Evolutionary conservation across 1,140 invertebrate genomes (phyloP).

Genomic region (Zaprionus tsacasi): DNA sequence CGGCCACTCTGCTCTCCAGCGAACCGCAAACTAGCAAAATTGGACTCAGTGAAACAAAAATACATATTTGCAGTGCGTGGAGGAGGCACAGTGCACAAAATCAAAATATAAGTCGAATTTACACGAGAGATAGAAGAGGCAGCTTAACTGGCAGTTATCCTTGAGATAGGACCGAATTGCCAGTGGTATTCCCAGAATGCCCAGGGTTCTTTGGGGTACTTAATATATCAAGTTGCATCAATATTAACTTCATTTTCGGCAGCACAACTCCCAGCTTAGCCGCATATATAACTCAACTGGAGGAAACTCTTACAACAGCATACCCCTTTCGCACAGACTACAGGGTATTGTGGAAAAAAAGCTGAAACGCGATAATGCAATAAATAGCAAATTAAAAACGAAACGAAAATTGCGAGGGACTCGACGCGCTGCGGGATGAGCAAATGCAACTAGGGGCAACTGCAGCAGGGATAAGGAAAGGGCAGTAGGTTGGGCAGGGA

Average conservation of each 20-base stretch:
- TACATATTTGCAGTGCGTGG: slow-evolving; percentile 71
- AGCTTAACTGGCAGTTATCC: not conserved
- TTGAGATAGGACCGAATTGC: not conserved
- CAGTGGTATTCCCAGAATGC: not conserved
- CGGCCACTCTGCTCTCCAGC: not conserved
- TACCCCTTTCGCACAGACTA: not conserved
- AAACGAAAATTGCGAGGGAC: slow-evolving; percentile 45
- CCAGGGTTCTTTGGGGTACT: not conserved
- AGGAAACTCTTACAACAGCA: not conserved
- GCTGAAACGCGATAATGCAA: slow-evolving; percentile 67
- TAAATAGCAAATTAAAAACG: slow-evolving; percentile 76
- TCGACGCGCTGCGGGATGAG: not conserved
- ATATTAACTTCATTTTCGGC: not conserved
- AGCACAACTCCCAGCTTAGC: not conserved
- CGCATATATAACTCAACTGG: not conserved
- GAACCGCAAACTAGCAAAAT: slow-evolving; percentile 63
- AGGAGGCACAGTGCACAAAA: not conserved
- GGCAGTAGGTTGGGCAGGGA: too few species aligned
- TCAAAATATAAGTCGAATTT: not conserved
- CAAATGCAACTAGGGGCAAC: not conserved
- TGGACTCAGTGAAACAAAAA: slow-evolving; percentile 69
- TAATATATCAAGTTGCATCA: not conserved
- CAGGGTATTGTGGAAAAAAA: slow-evolving; percentile 35
- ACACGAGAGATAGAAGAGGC: not conserved
- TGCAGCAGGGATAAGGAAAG: not conserved